Evolutionary conservation across 2,797 vertebrate species (phyloP), one percentile per base, ranked within the genome.

Genomic region (Adrianichthys oophorus): DNA sequence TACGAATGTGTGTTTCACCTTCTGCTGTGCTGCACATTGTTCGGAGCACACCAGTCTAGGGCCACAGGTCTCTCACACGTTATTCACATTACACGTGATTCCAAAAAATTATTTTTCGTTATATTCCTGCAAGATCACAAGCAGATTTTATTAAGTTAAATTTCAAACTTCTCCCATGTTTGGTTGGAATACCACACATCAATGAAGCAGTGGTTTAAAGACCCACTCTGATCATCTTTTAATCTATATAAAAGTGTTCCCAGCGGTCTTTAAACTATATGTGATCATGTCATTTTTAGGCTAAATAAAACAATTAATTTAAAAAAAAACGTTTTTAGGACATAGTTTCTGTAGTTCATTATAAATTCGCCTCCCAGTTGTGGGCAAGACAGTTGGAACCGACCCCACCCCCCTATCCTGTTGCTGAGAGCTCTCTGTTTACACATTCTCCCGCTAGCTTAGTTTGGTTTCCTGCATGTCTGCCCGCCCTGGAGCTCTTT

Each of bases 61-160:
- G 72, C 84, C 76, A 65, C 15, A 19, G 77, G 81, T 72, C 56
- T 74, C 59, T 68, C 71, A 82, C 26, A 26, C 24, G 62, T 91
- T 88, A 91, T 91, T 91, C 85, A 92, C 89, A 89, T 90, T 88
- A 89, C 76, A 78, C 83, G 84, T 84, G 73, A 91, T 91, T 91
- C 80, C 77, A 32, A 76, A 91, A 90, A 92, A 92, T 89, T 88
- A 90, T 87, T 87, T 85, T 72, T 83, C 87, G 89, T 89, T 90
- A 92, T 92, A 90, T 92, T 87, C 89, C 82, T 88, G 83, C 85
- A 85, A 88, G 86, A 90, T 90, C 82, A 10, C 10, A 37, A 1
- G 78, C 73, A 78, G 61, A 89, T 88, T 91, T 92, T 92, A 90
- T 76, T 72, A 65, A 80, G 62, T 67, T 87, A 77, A 78, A 82